Conservation (phyloP, 2,113 vertebrate species). For the Nyctibius bracteatus region DNA sequence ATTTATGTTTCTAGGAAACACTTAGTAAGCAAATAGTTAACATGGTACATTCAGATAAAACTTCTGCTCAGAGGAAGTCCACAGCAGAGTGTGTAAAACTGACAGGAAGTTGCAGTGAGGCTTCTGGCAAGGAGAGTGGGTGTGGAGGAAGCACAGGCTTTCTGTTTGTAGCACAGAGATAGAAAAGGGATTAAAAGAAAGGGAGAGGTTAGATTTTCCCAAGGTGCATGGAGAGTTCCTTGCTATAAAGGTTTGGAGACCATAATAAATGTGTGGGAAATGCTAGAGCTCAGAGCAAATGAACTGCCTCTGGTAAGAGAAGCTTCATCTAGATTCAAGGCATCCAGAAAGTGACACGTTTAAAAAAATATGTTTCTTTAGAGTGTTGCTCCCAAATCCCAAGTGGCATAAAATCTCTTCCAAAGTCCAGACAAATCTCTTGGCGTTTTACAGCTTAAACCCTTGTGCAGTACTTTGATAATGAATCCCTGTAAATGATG, state of each 20-base stretch:
- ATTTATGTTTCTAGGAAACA: neutral
- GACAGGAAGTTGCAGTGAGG: constrained; percentile 55
- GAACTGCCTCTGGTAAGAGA: neutral
- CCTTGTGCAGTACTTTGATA: neutral
- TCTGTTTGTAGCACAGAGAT: neutral
- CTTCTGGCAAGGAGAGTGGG: constrained; percentile 30
- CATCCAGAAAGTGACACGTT: neutral
- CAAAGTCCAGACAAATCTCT: constrained; percentile 21
- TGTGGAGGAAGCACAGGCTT: constrained; percentile 37
- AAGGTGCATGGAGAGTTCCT: neutral
- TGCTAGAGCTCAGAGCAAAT: neutral
- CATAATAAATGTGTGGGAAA: neutral
- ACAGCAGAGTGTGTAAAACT: neutral
- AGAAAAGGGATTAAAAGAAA: neutral
- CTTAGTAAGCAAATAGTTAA: constrained; percentile 37
- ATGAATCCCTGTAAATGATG: neutral
- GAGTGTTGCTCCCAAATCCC: neutral
- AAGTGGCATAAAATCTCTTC: neutral
- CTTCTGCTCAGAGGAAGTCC: constrained; percentile 23
- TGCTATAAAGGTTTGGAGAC: neutral
- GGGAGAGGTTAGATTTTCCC: neutral
- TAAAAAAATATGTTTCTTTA: neutral
- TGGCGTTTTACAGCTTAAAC: constrained; percentile 13
- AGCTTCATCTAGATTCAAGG: neutral
- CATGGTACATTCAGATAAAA: neutral